These are phyloP conservation scores for Mirounga angustirostris DNA, from an alignment of 2,113 vertebrate species.

Conservation along the genomic window DNA sequence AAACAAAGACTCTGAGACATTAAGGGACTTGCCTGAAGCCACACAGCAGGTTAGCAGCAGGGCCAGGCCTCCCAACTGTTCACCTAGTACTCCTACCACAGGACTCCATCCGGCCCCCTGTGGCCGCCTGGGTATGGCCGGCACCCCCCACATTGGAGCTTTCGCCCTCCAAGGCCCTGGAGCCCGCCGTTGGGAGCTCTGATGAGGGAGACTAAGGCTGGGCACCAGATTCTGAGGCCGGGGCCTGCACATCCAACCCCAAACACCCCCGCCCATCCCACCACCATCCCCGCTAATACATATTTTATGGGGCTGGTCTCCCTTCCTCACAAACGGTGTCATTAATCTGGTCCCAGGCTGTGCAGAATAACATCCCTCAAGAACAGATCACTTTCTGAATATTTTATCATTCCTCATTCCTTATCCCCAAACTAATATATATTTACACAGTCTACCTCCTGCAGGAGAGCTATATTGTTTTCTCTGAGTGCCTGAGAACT, in stretches of 20 bases:
- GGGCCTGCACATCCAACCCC: not conserved
- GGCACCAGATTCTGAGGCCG: not conserved
- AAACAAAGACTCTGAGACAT: not conserved
- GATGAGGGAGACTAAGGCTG: not conserved
- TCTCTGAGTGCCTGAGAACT: slow-evolving; percentile 81
- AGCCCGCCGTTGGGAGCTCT: not conserved
- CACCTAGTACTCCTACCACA: not conserved
- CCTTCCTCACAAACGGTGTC: slow-evolving; percentile 81
- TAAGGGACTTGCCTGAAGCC: not conserved
- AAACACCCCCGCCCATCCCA: not conserved
- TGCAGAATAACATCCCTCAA: slow-evolving; percentile 88
- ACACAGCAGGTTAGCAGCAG: not conserved
- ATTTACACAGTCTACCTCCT: slow-evolving; percentile 90
- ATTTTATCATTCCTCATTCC: slow-evolving; percentile 89
- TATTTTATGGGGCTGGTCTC: slow-evolving; percentile 87
- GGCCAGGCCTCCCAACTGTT: not conserved
- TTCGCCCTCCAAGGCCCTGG: not conserved
- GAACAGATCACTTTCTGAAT: slow-evolving; percentile 88
- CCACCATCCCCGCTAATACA: slow-evolving; percentile 77
- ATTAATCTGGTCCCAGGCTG: slow-evolving; percentile 91
- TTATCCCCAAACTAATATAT: slow-evolving; percentile 89
- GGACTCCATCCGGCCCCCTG: not conserved
- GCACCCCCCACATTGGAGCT: not conserved
- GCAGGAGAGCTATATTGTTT: slow-evolving; percentile 87
- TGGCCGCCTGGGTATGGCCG: not conserved